phyloP scores from a whole-genome alignment of 2,797 vertebrate species.

The Eidolon dupreanum region DNA sequence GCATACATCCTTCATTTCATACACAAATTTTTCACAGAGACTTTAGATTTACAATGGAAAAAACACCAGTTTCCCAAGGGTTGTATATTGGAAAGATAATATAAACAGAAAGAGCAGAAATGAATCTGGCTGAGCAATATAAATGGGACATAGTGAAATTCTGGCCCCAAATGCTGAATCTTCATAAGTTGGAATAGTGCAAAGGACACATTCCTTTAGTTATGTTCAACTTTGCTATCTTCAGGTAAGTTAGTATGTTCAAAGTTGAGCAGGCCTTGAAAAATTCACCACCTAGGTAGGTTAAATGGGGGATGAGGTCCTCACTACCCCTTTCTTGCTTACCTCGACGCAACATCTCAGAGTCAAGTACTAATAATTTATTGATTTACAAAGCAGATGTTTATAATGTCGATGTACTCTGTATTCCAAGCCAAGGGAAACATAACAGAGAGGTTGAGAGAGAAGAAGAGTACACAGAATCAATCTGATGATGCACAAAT shows the following conservation, averaged over 20 bases:
- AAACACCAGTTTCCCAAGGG: background rate
- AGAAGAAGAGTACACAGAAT: background rate
- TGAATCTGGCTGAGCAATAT: background rate
- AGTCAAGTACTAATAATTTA: background rate
- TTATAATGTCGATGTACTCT: background rate
- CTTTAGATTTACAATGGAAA: background rate
- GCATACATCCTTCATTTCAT: background rate
- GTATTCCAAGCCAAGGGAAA: background rate
- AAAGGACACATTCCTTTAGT: background rate
- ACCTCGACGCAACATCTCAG: background rate
- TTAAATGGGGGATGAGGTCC: background rate
- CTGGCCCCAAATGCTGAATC: background rate
- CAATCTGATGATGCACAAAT: background rate
- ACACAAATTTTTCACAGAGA: background rate
- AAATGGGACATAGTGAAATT: background rate
- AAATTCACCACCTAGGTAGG: background rate
- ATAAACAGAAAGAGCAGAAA: background rate
- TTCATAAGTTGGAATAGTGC: background rate
- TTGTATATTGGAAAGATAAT: background rate
- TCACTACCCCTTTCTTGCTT: background rate
- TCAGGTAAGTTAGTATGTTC: background rate
- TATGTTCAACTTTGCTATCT: background rate
- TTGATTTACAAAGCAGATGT: background rate
- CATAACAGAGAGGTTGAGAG: background rate
- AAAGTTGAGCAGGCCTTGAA: background rate